Percentiles rank a stretch among this genome's conserved stretches.
These are phyloP conservation scores for Calameuta filiformis DNA, from an alignment of 2,888 invertebrate species.

Conservation along the genomic window DNA sequence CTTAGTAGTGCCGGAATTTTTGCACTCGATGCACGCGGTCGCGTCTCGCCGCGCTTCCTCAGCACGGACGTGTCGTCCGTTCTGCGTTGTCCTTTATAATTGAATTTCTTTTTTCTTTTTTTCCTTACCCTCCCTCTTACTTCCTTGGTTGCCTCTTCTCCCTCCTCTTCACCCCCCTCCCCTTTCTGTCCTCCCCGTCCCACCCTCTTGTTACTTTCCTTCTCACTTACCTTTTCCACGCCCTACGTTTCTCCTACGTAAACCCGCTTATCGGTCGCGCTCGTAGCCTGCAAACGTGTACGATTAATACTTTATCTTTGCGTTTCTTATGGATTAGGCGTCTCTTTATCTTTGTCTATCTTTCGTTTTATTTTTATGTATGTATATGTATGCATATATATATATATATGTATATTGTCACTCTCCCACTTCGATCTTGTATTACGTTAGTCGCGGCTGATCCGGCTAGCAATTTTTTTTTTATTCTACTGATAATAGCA, in stretches of 20 bases:
- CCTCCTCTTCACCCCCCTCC: too few species aligned
- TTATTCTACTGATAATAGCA: not conserved
- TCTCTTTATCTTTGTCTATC: too few species aligned
- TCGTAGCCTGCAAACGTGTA: not conserved
- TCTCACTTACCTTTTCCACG: not conserved
- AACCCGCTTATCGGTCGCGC: not conserved
- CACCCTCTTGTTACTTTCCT: not conserved
- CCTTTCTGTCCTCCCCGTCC: too few species aligned
- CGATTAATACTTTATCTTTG: not conserved
- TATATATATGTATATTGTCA: not conserved
- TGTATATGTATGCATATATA: too few species aligned
- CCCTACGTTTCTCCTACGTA: not conserved
- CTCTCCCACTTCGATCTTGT: not conserved
- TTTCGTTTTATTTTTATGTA: too few species aligned
- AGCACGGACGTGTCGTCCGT: not conserved
- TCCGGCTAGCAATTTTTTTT: not conserved
- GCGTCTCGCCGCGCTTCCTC: not conserved
- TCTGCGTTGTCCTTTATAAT: not conserved
- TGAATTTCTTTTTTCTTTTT: not conserved
- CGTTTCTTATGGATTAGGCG: too few species aligned
- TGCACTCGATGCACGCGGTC: conserved; percentile 22
- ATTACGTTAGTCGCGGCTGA: not conserved
- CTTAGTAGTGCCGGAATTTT: conserved; percentile 38
- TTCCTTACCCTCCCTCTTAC: too few species aligned
- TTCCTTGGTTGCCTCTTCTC: too few species aligned